Base-by-base conservation (phyloP, 2,888 invertebrate species). In the Leucophenga montana region DNA sequence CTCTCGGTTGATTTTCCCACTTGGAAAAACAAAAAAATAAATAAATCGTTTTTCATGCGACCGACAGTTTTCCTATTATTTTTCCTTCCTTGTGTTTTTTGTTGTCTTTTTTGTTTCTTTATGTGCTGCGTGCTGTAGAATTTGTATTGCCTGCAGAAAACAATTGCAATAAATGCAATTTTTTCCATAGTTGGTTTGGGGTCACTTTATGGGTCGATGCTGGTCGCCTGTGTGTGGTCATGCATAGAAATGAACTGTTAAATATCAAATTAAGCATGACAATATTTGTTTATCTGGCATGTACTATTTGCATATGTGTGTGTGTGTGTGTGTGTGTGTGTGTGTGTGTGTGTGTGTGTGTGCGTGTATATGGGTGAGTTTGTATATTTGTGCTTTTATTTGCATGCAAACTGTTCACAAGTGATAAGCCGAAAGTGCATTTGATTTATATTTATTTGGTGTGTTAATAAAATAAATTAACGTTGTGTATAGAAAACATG, bases 211-310 rank as follows among this genome's bases (percentile, higher is more conserved):
- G 59, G 50, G 53, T 13, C 53, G 9, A 20, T n/a, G n/a, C n/a
- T n/a, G n/a, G n/a, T 27, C 46, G 9, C n/a, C 16, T 67, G 20
- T 65, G 76, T 72, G 68, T 68, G 75, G 79, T 73, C 73, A 73
- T 83, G 85, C 82, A 85, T 85, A 77, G 80, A 78, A 85, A 85
- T 83, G 79, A 83, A 73, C 81, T 78, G 78, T 72, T 80, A 76
- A 81, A 78, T 77, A 77, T 72, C 71, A 76, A 76, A 76, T 75
- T 71, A 74, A 73, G 75, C 50, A 66, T 74, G 61, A 39, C 53
- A 31, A 59, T 53, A 66, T 57, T 68, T 68, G 59, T 61, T 54
- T 61, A 64, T 31, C 16, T 6, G 18, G 66, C 27, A 8, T 5
- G 31, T 14, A n/a, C 48, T n/a, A n/a, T n/a, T n/a, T n/a, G n/a